Evolutionary conservation across 37 sponge, comb jelly and placozoan genomes (phyloP).

Genomic region (Geodia barretti): DNA sequence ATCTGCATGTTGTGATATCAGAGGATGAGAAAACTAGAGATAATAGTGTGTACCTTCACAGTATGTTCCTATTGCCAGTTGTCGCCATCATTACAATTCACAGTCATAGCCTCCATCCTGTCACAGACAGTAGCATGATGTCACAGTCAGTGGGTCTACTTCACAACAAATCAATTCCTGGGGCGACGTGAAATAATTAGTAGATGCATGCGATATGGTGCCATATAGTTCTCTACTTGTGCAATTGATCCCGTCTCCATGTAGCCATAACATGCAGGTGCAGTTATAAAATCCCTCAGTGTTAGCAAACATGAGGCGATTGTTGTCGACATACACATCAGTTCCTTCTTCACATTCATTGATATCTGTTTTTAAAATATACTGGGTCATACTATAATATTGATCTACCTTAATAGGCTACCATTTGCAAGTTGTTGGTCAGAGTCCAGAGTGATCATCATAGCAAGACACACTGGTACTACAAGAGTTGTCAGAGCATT

Average conservation of each 20-base stretch:
- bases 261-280: background rate
- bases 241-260: background rate
- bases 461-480: constrained; percentile 16
- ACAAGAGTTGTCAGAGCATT: constrained; percentile 15
- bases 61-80: constrained; percentile 38
- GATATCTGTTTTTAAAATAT: background rate
- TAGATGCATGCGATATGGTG: background rate
- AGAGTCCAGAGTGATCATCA: background rate
- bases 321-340: background rate
- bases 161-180: constrained; percentile 51
- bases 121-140: constrained; percentile 5
- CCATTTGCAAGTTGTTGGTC: constrained; percentile 24
- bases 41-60: background rate
- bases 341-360: background rate
- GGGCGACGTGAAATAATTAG: too few species aligned
- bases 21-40: background rate
- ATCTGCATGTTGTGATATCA: constrained; percentile 5
- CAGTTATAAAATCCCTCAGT: background rate
- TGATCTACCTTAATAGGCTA: background rate
- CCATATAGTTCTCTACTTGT: background rate
- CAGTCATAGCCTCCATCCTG: constrained; percentile 42
- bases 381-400: background rate
- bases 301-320: background rate
- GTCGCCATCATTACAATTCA: constrained; percentile 35
- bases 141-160: constrained; percentile 14